phyloP scores from a whole-genome alignment of 2,888 invertebrate genomes.

The Spisula solida region DNA sequence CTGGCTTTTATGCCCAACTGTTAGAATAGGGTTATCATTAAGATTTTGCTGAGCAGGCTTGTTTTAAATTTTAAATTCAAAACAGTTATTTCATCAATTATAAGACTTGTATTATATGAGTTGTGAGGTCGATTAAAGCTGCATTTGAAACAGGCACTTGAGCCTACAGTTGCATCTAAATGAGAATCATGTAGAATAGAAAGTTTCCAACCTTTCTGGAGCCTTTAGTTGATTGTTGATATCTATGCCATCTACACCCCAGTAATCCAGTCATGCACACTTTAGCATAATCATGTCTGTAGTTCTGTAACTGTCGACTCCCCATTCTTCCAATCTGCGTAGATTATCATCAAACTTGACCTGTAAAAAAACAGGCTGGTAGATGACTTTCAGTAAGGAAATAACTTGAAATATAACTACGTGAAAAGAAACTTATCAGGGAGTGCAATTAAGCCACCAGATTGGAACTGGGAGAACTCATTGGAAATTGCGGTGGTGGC shows the following conservation, averaged over 20 bases:
- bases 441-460: not conserved
- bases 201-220: constrained; percentile 79
- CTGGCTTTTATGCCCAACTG: no score
- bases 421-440: not conserved
- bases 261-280: constrained; percentile 84
- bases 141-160: no score
- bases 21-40: no score
- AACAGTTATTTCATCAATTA: no score
- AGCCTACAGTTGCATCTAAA: no score
- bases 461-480: not conserved
- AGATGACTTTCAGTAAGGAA: no score
- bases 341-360: not conserved
- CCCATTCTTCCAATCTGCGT: constrained; percentile 14
- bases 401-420: no score
- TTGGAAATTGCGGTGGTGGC: no score
- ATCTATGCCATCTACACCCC: constrained; percentile 86
- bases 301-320: constrained; percentile 80
- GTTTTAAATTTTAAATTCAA: no score
- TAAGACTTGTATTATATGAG: no score
- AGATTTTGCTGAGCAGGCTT: not conserved
- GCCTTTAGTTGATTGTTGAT: constrained; percentile 83
- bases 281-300: constrained; percentile 82
- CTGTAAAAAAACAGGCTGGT: not conserved
- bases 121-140: no score
- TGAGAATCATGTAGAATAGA: no score